Evolutionary conservation across 2,888 invertebrate species (phyloP).

Genomic region (Heliconius aoede): DNA sequence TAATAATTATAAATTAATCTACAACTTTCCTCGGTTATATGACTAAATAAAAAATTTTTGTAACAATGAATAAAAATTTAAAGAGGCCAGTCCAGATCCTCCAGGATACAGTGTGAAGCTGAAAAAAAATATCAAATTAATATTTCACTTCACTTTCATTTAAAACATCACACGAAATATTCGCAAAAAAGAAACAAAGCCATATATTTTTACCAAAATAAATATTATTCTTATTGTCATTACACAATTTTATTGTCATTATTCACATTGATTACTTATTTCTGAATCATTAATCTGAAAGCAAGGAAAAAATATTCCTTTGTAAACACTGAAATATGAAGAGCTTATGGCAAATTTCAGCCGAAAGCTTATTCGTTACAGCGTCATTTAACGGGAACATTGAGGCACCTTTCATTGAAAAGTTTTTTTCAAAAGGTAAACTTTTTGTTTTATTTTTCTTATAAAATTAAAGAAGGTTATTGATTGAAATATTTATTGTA

Average conservation of each 20-base stretch:
- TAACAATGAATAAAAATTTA: too few species aligned
- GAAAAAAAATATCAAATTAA: background rate
- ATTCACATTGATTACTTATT: conserved; percentile 9
- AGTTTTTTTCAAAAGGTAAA: conserved; percentile 14
- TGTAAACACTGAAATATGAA: conserved; percentile 23
- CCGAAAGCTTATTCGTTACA: conserved; percentile 26
- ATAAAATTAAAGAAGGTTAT: conserved; percentile 15
- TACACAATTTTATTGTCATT: background rate
- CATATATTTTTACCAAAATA: background rate
- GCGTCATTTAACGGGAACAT: conserved; percentile 25
- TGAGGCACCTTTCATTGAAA: conserved; percentile 28
- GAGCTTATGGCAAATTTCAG: conserved; percentile 1
- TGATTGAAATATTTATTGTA: background rate
- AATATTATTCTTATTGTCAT: background rate
- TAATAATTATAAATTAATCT: too few species aligned
- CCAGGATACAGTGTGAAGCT: too few species aligned
- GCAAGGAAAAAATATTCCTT: conserved; percentile 11
- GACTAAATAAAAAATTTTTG: too few species aligned
- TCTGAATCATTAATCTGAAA: conserved; percentile 3
- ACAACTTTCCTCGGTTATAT: too few species aligned
- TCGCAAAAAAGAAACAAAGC: too few species aligned
- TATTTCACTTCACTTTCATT: too few species aligned
- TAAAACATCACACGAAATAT: too few species aligned
- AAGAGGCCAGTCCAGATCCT: too few species aligned
- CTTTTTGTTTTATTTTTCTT: conserved; percentile 21